Evolutionary conservation across 2,113 vertebrate species (phyloP).

Genomic region (Chamaea fasciata): DNA sequence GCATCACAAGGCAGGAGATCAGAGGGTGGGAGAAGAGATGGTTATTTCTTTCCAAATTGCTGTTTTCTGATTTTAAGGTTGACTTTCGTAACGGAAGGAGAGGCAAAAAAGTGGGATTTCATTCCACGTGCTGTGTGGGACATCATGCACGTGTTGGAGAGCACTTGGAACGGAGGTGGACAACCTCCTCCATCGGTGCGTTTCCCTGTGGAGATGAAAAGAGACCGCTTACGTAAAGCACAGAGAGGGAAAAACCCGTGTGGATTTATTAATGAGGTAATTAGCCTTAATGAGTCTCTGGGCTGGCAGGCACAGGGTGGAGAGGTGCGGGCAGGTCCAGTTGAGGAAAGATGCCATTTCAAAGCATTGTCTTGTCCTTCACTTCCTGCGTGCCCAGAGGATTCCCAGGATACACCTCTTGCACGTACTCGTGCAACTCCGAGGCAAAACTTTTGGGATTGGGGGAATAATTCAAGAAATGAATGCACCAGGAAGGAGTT

Average conservation of each 20-base stretch:
- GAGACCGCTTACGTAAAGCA: rapidly evolving
- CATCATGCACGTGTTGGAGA: rapidly evolving
- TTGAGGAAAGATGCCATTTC: not conserved
- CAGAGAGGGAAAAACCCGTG: not conserved
- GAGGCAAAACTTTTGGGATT: not conserved
- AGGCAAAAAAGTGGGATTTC: not conserved
- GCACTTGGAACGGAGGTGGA: not conserved
- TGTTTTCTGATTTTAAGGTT: not conserved
- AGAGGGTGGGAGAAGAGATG: not conserved
- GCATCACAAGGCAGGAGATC: not conserved
- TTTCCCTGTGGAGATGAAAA: not conserved
- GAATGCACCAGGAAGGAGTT: not conserved
- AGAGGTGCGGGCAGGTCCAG: not conserved
- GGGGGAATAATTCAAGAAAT: not conserved
- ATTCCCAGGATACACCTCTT: no score
- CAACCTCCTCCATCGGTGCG: no score
- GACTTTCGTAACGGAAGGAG: not conserved
- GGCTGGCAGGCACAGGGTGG: not conserved
- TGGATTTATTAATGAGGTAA: not conserved
- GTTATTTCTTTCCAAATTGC: not conserved
- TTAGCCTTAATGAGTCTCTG: not conserved
- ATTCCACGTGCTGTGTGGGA: not conserved
- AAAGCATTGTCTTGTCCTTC: not conserved
- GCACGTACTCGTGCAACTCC: rapidly evolving
- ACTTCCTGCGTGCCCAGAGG: not conserved